Base-by-base conservation (phyloP, 2,888 invertebrate species). In the Ophion ventricosus region DNA sequence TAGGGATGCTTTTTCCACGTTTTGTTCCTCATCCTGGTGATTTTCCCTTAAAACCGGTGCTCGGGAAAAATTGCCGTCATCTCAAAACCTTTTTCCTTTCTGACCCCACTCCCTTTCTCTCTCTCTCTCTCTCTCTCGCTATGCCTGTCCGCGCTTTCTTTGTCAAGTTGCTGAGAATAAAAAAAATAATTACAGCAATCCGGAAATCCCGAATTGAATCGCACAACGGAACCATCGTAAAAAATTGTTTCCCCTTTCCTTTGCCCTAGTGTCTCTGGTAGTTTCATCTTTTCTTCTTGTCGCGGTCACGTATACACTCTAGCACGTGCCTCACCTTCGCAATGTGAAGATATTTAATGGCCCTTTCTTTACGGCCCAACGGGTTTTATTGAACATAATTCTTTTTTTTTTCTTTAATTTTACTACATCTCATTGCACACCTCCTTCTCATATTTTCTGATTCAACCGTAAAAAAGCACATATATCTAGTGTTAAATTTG, bases 181-280 rank as follows among this genome's bases (percentile, higher is more conserved):
- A 75, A 72, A 82, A 76, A 82, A 73, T 75, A 85, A 84, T 74
- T 72, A 66, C n/a, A 26, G 25, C 4, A 64, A 61, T 77, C 70
- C 57, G 43, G 54, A 64, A 59, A 72, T 74, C 63, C 57, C 20
- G 64, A 59, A 57, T 54, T 23, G 43, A 80, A 80, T 78, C 49
- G 49, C 64, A 35, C 77, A 4, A 59, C 8, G 59, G 7, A 64
- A 70, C 61, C 29, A 54, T 69, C 54, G 26, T 77, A 77, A 80
- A 29, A 63, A 63, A 57, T 66, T 77, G 35, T 54, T 56, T 35
- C 20, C 10, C 40, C 10, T 20, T 20, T 79, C 23, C 49, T 59
- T 25, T 56, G n/a, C 43, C 7, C 61, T 74, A 1, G 14, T 17
- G 29, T 75, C n/a, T 35, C 23, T 59, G 23, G 54, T 14, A 75